Percentiles rank a stretch among this genome's conserved stretches.
phyloP scores from a whole-genome alignment of 2,113 vertebrate species.

The Pelecanus crispus region DNA sequence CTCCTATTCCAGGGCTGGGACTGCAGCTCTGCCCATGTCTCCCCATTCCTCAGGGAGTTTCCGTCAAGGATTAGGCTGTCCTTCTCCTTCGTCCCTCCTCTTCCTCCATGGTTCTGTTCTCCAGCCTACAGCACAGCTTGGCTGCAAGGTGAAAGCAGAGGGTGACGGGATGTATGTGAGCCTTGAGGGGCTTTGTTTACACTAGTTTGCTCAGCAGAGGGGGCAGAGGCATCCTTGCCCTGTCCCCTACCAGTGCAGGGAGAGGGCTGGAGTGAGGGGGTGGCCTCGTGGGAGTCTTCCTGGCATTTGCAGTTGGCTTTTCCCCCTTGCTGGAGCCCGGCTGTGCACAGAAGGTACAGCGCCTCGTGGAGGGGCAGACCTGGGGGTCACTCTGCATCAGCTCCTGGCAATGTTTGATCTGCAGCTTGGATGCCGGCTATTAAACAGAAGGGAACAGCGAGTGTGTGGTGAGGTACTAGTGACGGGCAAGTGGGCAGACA shows the following conservation, averaged over 20 bases:
- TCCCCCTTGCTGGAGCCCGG: accelerated
- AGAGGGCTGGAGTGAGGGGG: neutral
- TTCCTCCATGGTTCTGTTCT: neutral
- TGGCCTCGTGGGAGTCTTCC: neutral
- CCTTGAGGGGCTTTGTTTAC: neutral
- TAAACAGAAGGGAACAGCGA: neutral
- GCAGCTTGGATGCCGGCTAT: neutral
- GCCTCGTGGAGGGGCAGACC: accelerated
- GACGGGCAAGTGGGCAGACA: neutral
- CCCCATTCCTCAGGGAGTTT: neutral
- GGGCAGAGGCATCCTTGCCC: neutral
- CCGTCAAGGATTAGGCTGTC: neutral
- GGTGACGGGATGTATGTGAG: neutral
- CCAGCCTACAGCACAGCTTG: neutral
- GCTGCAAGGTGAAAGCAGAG: neutral
- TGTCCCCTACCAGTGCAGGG: neutral
- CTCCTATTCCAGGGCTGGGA: neutral
- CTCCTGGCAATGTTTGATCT: accelerated
- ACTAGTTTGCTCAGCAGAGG: neutral
- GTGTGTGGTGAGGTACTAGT: neutral
- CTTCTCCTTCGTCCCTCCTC: neutral
- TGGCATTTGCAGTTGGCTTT: neutral
- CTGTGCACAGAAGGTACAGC: neutral
- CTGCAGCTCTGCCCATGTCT: neutral
- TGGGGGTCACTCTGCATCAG: neutral